Percentiles rank a stretch among this genome's conserved stretches.
Conservation (phyloP, 2,113 vertebrate genomes). For the Lasiurus borealis region DNA sequence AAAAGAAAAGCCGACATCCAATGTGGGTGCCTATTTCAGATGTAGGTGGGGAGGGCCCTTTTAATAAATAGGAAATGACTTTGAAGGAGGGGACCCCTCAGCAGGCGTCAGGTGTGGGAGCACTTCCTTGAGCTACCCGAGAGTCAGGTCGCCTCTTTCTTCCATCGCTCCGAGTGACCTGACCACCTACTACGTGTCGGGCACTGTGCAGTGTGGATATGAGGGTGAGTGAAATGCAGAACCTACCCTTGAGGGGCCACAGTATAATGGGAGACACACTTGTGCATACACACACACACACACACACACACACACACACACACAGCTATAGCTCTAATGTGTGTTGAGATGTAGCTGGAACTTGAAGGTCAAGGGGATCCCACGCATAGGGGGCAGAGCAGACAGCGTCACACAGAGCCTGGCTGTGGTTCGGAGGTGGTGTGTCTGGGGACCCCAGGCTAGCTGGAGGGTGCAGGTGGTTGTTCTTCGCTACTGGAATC, state of each 20-base stretch:
- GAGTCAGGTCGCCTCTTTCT: neutral
- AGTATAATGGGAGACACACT: neutral
- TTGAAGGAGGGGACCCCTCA: neutral
- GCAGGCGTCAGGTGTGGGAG: neutral
- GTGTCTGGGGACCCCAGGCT: neutral
- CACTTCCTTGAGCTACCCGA: neutral
- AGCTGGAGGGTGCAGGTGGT: neutral
- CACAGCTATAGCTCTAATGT: neutral
- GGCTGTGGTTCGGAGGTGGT: rapidly evolving
- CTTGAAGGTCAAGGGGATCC: neutral
- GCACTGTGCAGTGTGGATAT: rapidly evolving
- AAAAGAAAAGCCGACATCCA: neutral
- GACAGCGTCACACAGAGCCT: rapidly evolving
- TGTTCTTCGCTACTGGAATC: neutral
- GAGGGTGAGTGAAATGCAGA: neutral
- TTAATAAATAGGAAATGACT: neutral
- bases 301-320: neutral
- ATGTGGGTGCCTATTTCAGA: rapidly evolving
- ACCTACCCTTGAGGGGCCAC: neutral
- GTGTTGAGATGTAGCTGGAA: neutral
- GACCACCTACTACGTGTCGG: neutral
- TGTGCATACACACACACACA: rapidly evolving
- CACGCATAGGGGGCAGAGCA: neutral
- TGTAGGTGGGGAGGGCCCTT: rapidly evolving
- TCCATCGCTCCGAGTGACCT: neutral